phyloP scores from a whole-genome alignment of 2,113 vertebrate genomes.

The Plotosus lineatus region DNA sequence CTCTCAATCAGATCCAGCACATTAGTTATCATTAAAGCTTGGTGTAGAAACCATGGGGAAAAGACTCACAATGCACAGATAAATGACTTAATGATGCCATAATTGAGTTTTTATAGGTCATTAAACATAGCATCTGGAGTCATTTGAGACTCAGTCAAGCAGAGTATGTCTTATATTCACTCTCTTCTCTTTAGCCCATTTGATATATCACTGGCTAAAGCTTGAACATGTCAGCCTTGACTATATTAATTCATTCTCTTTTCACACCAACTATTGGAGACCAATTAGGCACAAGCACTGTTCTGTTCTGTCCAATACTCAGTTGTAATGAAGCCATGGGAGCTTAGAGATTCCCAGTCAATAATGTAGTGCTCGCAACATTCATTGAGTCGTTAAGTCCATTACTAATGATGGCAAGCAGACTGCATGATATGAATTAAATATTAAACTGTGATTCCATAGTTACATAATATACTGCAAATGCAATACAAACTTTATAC shows the following conservation, averaged over 20 bases:
- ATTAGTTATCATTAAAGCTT: constrained; percentile 19
- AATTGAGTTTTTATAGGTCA: constrained; percentile 44
- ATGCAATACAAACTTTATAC: background rate
- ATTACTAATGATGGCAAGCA: background rate
- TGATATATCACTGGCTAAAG: background rate
- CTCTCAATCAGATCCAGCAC: constrained; percentile 14
- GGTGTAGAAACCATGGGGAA: constrained; percentile 23
- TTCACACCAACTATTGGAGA: background rate
- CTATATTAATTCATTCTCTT: background rate
- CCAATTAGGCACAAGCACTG: background rate
- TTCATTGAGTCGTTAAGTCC: background rate
- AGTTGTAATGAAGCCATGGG: background rate
- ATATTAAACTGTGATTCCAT: background rate
- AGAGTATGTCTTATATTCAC: background rate
- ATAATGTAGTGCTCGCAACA: background rate
- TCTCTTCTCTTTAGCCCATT: background rate
- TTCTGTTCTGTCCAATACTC: background rate
- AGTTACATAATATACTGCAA: background rate
- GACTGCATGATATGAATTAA: background rate
- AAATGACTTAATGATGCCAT: constrained; percentile 37
- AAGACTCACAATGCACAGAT: constrained; percentile 15
- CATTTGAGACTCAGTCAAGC: constrained; percentile 17
- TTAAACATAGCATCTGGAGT: constrained; percentile 43
- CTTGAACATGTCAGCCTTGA: background rate
- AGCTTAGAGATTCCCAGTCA: background rate